phyloP scores from a whole-genome alignment of 2,797 vertebrate species.

The Enteromius radiatus region DNA sequence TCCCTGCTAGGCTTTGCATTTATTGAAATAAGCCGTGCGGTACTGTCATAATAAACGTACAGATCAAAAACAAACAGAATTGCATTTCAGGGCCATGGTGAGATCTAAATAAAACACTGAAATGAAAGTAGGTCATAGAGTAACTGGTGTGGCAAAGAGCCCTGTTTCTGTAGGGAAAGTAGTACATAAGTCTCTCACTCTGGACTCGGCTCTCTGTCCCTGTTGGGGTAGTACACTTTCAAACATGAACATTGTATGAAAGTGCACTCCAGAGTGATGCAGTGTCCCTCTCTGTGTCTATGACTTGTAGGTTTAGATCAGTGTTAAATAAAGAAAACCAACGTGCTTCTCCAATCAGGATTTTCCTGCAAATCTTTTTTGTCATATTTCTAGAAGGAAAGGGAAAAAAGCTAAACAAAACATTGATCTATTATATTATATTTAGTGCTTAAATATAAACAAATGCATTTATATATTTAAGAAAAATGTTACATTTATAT shows the following conservation, averaged over 20 bases:
- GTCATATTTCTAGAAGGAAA: neutral
- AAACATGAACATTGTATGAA: constrained; percentile 50
- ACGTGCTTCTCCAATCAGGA: neutral
- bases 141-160: constrained; percentile 73
- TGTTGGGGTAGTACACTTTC: constrained; percentile 28
- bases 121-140: constrained; percentile 80
- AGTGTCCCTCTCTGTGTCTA: neutral
- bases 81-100: constrained; percentile 69
- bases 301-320: constrained; percentile 18
- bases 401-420: no score
- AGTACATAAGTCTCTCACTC: constrained; percentile 46
- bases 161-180: constrained; percentile 67
- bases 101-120: constrained; percentile 79
- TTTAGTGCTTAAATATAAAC: no score
- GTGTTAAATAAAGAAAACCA: constrained; percentile 1
- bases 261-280: constrained; percentile 18
- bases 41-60: constrained; percentile 73
- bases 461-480: no score
- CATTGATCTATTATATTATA: no score
- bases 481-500: no score
- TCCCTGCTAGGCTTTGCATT: constrained; percentile 64
- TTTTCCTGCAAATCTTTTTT: neutral
- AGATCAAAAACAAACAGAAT: constrained; percentile 73
- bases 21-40: constrained; percentile 66
- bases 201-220: constrained; percentile 4